Conservation (phyloP, 2,888 invertebrate genomes). For the Monoplex corrugatus region DNA sequence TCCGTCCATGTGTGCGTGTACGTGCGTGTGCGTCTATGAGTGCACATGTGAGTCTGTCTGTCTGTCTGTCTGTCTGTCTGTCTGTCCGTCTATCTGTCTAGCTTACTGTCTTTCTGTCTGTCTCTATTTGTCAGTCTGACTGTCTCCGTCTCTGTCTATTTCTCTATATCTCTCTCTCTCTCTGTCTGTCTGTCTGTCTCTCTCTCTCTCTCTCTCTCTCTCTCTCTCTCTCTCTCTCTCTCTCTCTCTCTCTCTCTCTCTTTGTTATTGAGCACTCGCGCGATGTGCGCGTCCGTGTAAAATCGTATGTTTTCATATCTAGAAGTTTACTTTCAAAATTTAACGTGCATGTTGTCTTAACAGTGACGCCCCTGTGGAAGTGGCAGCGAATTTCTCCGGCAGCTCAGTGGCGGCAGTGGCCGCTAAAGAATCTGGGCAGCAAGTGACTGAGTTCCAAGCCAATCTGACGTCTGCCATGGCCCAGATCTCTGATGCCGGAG, state of each 20-base stretch:
- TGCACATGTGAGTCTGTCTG: too few species aligned
- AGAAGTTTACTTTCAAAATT: too few species aligned
- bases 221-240: background rate
- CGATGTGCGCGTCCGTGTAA: too few species aligned
- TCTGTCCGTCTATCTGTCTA: background rate
- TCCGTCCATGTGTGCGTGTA: too few species aligned
- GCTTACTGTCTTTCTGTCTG: background rate
- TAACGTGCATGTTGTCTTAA: background rate
- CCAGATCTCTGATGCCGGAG: background rate
- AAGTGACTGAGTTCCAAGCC: constrained; percentile 1
- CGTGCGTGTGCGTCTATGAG: too few species aligned
- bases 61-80: background rate
- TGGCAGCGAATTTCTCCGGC: constrained; percentile 10
- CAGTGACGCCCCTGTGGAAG: background rate
- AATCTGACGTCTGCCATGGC: constrained; percentile 11
- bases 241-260: constrained; percentile 17
- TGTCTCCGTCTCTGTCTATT: background rate
- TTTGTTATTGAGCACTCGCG: too few species aligned
- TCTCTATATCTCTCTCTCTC: constrained; percentile 11
- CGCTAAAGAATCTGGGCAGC: background rate
- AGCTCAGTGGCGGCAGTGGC: background rate
- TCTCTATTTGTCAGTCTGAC: too few species aligned
- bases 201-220: background rate
- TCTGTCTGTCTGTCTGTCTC: background rate
- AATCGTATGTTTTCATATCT: too few species aligned